These are phyloP conservation scores for Drepanosiphum platanoidis DNA, from an alignment of 2,888 invertebrate genomes.

Conservation along the genomic window DNA sequence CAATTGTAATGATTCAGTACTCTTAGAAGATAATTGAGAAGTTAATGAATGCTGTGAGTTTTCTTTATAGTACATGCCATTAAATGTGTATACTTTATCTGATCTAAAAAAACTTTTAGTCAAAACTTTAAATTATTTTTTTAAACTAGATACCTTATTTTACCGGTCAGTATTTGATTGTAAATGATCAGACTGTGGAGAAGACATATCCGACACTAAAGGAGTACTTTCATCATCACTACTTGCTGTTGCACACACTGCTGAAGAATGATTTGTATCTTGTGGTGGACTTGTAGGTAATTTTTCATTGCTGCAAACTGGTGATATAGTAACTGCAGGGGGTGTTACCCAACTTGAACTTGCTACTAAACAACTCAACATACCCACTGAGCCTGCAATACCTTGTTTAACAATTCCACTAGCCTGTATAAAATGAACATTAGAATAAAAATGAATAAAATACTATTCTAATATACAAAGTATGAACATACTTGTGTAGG, in stretches of 20 bases:
- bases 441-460: background rate
- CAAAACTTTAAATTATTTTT: constrained; percentile 28
- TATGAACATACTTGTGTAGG: constrained; percentile 35
- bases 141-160: constrained; percentile 12
- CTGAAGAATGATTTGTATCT: constrained; percentile 52
- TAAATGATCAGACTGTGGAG: constrained; percentile 66
- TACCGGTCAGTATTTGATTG: constrained; percentile 63
- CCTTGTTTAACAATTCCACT: constrained; percentile 52
- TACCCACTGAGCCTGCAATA: constrained; percentile 56
- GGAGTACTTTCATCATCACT: constrained; percentile 77
- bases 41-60: constrained; percentile 55
- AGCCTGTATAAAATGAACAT: constrained; percentile 13
- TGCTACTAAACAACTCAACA: constrained; percentile 57
- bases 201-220: constrained; percentile 68
- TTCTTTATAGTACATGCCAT: constrained; percentile 60
- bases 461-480: background rate
- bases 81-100: constrained; percentile 56
- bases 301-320: constrained; percentile 56
- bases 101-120: constrained; percentile 39
- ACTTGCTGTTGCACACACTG: constrained; percentile 47
- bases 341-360: constrained; percentile 58
- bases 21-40: constrained; percentile 55
- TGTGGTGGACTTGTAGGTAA: constrained; percentile 45
- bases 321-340: constrained; percentile 57
- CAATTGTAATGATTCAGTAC: constrained; percentile 54